phyloP scores from a whole-genome alignment of 2,113 vertebrate species.

The Nannobrachium achirus region DNA sequence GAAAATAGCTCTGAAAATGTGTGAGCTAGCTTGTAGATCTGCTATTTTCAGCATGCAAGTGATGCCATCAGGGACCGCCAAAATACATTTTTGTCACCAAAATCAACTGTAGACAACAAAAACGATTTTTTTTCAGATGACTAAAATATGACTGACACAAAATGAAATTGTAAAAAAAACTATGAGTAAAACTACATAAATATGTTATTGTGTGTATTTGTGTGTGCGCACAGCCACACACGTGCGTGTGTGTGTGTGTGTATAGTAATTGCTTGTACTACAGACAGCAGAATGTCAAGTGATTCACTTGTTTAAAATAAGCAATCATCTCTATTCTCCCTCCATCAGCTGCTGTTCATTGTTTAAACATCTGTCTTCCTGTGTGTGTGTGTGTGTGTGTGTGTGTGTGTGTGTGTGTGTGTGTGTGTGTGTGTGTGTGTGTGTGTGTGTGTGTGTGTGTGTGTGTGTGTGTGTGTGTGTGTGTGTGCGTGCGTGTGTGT shows the following conservation, averaged over 20 bases:
- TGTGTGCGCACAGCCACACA: too few species aligned
- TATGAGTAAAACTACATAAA: too few species aligned
- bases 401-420: not conserved
- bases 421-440: not conserved
- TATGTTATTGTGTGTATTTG: too few species aligned
- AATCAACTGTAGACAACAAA: too few species aligned
- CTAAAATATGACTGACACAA: too few species aligned
- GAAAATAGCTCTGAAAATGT: too few species aligned
- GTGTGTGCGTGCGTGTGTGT: not conserved
- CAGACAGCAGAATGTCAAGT: slow-evolving; percentile 15
- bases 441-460: not conserved
- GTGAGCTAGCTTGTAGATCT: too few species aligned
- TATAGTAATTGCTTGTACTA: slow-evolving; percentile 46
- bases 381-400: slow-evolving; percentile 15
- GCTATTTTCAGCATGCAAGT: too few species aligned
- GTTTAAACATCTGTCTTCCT: slow-evolving; percentile 64
- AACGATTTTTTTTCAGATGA: too few species aligned
- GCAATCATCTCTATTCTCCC: slow-evolving; percentile 28
- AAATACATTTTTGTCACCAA: too few species aligned
- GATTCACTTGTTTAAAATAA: slow-evolving; percentile 26
- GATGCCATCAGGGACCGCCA: too few species aligned
- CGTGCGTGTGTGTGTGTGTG: slow-evolving; percentile 7
- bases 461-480: not conserved
- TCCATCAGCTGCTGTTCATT: slow-evolving; percentile 57
- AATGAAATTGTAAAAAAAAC: too few species aligned